phyloP scores from a whole-genome alignment of 2,888 invertebrate species.

The Apocheima hispidaria region DNA sequence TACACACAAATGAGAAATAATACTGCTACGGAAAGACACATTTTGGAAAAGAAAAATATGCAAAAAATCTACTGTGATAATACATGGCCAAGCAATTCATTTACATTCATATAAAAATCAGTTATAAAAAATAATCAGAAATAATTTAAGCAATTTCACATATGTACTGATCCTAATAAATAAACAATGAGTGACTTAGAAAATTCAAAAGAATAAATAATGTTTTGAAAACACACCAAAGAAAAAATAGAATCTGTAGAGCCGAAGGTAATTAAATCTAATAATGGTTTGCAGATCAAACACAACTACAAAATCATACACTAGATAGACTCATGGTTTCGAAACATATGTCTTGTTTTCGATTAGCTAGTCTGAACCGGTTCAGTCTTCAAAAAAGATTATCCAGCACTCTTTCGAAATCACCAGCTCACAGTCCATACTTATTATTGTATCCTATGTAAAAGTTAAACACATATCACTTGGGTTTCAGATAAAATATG shows the following conservation, averaged over 20 bases:
- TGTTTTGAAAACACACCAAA: conserved; percentile 65
- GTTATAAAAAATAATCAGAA: conserved; percentile 23
- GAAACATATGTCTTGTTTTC: conserved; percentile 9
- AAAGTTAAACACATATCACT: conserved; percentile 58
- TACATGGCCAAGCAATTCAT: conserved; percentile 31
- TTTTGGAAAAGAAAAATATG: conserved; percentile 29
- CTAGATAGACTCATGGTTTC: conserved; percentile 12
- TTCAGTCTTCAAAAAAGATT: conserved; percentile 17
- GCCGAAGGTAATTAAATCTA: conserved; percentile 26
- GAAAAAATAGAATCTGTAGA: conserved; percentile 62
- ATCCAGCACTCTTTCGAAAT: conserved; percentile 19
- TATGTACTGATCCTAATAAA: conserved; percentile 32
- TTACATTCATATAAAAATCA: conserved; percentile 30
- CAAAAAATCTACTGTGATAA: conserved; percentile 24
- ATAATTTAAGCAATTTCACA: conserved; percentile 9
- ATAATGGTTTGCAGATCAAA: conserved; percentile 54
- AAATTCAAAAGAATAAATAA: conserved; percentile 24
- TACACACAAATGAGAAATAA: conserved; percentile 64
- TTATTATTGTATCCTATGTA: conserved; percentile 57
- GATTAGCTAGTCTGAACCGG: conserved; percentile 3
- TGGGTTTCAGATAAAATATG: conserved; percentile 67
- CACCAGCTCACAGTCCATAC: conserved; percentile 14
- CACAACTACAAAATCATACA: conserved; percentile 53
- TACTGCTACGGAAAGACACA: conserved; percentile 60
- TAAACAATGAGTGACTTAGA: conserved; percentile 31